These are phyloP conservation scores for Chamaea fasciata DNA, from an alignment of 2,113 vertebrate genomes.

Conservation along the genomic window DNA sequence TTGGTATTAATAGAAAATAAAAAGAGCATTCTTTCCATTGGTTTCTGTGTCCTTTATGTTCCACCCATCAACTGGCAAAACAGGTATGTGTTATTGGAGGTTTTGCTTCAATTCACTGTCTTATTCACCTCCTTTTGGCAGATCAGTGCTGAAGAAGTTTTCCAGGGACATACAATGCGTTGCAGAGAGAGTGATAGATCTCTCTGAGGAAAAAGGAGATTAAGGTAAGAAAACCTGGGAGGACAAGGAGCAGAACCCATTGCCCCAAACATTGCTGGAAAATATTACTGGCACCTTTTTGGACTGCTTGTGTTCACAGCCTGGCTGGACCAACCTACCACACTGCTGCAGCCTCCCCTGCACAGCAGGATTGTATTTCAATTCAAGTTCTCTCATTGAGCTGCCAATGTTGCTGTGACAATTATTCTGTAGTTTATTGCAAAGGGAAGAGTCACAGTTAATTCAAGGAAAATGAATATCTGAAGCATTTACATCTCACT, in stretches of 20 bases:
- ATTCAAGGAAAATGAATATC: conserved; percentile 27
- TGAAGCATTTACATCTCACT: conserved; percentile 13
- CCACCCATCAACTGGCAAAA: neutral
- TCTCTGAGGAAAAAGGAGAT: neutral
- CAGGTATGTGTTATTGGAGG: neutral
- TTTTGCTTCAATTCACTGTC: neutral
- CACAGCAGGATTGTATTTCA: neutral
- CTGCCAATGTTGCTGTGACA: conserved; percentile 12
- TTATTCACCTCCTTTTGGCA: neutral
- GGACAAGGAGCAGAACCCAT: neutral
- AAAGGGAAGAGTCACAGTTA: conserved; percentile 11
- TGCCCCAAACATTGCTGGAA: neutral
- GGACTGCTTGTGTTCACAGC: neutral
- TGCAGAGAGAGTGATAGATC: neutral
- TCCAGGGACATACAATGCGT: accelerated
- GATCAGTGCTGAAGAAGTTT: neutral
- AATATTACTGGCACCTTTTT: neutral
- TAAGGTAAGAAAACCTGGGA: neutral
- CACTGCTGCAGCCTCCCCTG: neutral
- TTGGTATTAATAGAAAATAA: neutral
- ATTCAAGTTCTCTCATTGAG: neutral
- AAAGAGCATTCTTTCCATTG: neutral
- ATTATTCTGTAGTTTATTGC: conserved; percentile 20
- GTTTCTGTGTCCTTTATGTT: neutral
- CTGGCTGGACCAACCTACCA: neutral